A percentile compares a stretch with the other conserved stretches of the same genome.
These are phyloP conservation scores for Orientallactaga bullata DNA, from an alignment of 2,113 vertebrate species.

Conservation along the genomic window DNA sequence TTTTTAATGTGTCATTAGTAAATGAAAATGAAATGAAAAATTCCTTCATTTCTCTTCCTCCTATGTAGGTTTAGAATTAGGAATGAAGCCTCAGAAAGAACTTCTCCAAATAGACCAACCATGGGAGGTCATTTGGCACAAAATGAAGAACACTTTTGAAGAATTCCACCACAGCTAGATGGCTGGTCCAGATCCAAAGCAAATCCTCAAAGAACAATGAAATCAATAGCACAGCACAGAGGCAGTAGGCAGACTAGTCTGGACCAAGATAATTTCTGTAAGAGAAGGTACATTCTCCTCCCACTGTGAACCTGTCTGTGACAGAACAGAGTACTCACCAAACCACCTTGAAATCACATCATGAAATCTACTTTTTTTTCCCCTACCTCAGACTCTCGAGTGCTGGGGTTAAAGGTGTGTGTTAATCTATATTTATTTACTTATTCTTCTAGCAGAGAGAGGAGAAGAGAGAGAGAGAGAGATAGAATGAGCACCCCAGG, in stretches of 20 bases:
- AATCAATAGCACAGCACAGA: not conserved
- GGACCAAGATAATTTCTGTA: not conserved
- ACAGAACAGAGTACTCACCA: not conserved
- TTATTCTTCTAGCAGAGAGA: no score
- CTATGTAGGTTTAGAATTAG: slow-evolving; percentile 54
- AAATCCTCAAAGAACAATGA: slow-evolving; percentile 67
- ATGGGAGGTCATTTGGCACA: slow-evolving; percentile 64
- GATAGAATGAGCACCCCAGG: no score
- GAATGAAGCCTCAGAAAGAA: slow-evolving; percentile 65
- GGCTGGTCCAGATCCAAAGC: slow-evolving; percentile 79
- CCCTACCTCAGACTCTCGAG: no score
- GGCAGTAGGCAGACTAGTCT: not conserved
- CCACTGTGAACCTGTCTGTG: not conserved
- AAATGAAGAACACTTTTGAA: slow-evolving; percentile 73
- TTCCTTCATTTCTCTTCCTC: slow-evolving; percentile 20
- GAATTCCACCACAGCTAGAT: slow-evolving; percentile 76
- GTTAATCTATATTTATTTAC: no score
- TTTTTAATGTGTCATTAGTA: not conserved
- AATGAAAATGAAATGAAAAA: not conserved
- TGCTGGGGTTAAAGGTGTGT: no score
- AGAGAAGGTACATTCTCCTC: not conserved
- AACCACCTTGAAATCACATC: slow-evolving; percentile 7
- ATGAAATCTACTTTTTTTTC: not conserved
- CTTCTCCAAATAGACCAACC: slow-evolving; percentile 66
- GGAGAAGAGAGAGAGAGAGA: no score